Evolutionary conservation across 2,113 vertebrate genomes (phyloP), one percentile per base, ranked within the genome.

Genomic region (Prionailurus viverrinus): DNA sequence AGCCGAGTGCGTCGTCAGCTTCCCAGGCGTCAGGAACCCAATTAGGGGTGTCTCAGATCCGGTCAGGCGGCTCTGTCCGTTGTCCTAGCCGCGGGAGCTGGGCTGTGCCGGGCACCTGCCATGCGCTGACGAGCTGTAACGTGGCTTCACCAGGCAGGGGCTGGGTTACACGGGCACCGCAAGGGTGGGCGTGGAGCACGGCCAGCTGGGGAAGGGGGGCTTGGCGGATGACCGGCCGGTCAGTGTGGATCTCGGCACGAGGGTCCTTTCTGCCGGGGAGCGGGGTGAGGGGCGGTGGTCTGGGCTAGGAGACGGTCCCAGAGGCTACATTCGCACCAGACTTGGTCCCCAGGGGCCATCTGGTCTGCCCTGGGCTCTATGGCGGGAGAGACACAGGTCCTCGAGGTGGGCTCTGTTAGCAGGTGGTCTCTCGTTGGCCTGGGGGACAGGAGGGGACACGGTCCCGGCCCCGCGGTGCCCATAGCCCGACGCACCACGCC

Each of bases 41-140:
- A 95, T 98, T 98, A 98, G 84, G 58, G 94, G 94, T 61, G 71
- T 94, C 98, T 97, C 97, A 96, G 98, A 97, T 96, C 95, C 89
- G 96, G 91, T 95, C 68, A 81, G 97, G 96, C 66, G 18, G 48
- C 73, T 97, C n/a, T 2, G 93, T 93, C 68, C 69, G 78, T 79
- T 91, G 81, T 90, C 79, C 81, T 66, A 66, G 82, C 97, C 82
- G 84, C 83, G 96, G 91, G 31, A 25, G 55, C 1, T 2, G 41
- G 53, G 66, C 33, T 3, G 48, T 58, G 55, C 0, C 0, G 19
- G 97, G 96, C 89, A 93, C 97, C 92, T 86, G 96, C 86, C 83
- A 91, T 51, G 27, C 36, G 14, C 55, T 97, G 97, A 98, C 80
- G 29, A 78, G 97, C 94, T 58, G 65, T 74, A 55, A 86, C 71